phyloP scores from a whole-genome alignment of 2,888 invertebrate species.

The Galerucella nymphaeae region DNA sequence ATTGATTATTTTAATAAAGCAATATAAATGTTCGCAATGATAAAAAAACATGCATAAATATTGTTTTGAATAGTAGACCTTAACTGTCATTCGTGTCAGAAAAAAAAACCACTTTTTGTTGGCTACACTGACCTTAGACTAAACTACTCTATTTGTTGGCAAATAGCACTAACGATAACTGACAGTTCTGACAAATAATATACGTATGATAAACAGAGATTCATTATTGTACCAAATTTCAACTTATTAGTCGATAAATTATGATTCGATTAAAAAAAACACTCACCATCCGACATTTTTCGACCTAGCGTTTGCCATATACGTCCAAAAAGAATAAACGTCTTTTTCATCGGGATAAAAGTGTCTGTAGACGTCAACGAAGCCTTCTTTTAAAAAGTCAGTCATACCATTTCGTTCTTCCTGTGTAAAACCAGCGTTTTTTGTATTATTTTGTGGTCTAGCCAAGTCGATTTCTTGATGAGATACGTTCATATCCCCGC shows the following conservation, averaged over 20 bases:
- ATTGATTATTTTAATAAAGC: too few species aligned
- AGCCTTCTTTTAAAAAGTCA: constrained; percentile 82
- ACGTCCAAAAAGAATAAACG: constrained; percentile 96
- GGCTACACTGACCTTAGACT: too few species aligned
- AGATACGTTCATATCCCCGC: constrained; percentile 98
- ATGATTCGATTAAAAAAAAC: background rate
- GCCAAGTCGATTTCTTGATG: constrained; percentile 95
- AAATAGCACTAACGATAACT: too few species aligned
- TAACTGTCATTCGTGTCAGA: too few species aligned
- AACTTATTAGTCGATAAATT: background rate
- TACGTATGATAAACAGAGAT: too few species aligned
- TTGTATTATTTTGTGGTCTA: constrained; percentile 93
- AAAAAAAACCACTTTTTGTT: too few species aligned
- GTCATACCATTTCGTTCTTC: constrained; percentile 95
- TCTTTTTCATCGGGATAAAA: constrained; percentile 85
- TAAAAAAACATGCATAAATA: too few species aligned
- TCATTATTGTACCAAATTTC: too few species aligned
- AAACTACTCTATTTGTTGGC: too few species aligned
- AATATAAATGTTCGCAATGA: too few species aligned
- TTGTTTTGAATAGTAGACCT: too few species aligned
- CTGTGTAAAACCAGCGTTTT: constrained; percentile 94
- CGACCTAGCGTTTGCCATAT: constrained; percentile 85
- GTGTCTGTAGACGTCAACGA: constrained; percentile 88
- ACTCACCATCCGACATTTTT: constrained; percentile 94
- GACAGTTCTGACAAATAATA: too few species aligned